These are phyloP conservation scores for Porites divaricata DNA, from an alignment of 92 coral and sea anemone species.

Conservation along the genomic window DNA sequence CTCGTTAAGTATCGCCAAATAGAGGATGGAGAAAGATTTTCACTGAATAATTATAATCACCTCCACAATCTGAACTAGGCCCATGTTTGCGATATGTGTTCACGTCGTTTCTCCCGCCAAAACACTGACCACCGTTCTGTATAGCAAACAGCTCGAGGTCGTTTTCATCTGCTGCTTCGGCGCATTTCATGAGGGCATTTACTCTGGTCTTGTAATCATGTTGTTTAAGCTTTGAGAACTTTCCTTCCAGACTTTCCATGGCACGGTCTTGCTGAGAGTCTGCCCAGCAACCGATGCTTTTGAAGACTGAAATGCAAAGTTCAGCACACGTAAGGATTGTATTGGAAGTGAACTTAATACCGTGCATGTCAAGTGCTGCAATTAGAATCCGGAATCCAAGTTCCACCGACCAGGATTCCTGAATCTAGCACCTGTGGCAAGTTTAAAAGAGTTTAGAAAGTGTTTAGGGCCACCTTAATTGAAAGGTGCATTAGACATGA, in stretches of 20 bases:
- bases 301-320: constrained; percentile 60
- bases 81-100: constrained; percentile 82
- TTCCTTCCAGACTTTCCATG: constrained; percentile 78
- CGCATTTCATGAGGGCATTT: constrained; percentile 96
- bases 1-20: no score
- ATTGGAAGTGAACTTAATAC: background rate
- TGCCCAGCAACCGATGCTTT: constrained; percentile 98
- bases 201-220: constrained; percentile 82
- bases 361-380: background rate
- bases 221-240: constrained; percentile 78
- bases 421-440: no score
- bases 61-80: constrained; percentile 73
- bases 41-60: constrained; percentile 17
- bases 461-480: no score
- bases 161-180: constrained; percentile 84
- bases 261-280: constrained; percentile 73
- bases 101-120: constrained; percentile 78
- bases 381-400: no score
- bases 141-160: constrained; percentile 81
- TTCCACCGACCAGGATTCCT: no score
- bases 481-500: no score
- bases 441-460: no score
- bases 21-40: no score
- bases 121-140: constrained; percentile 97
- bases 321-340: background rate